Evolutionary conservation across 2,113 vertebrate genomes (phyloP), one percentile per base, ranked within the genome.

Genomic region (Balaenoptera acutorostrata): DNA sequence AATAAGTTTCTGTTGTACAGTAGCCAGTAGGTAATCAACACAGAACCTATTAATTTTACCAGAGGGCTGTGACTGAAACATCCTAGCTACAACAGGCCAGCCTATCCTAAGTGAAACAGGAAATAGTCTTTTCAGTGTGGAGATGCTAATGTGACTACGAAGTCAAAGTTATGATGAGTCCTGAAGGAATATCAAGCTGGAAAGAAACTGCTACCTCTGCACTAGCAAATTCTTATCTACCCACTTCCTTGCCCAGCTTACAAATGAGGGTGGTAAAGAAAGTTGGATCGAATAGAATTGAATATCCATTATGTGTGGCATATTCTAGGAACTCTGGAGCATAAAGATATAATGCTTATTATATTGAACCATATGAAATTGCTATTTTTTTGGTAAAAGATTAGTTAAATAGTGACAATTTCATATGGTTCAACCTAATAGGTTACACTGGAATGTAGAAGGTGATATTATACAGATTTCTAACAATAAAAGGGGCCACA

Each of bases 101-200:
- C 64, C 87, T 81, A 41, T 59, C 21, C 81, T 88, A 93, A 69
- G 64, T 91, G 66, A 95, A 83, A 39, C 63, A 94, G 71, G 82
- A 97, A 93, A 88, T 71, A 75, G 25, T 82, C 23, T 97, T 96
- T 93, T 93, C n/a, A 55, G 44, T 78, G 52, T 59, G 33, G 59
- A 93, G 83, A 36, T 91, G 64, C 31, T 96, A 88, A 81, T 93
- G 39, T 83, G 80, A 90, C 82, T 88, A 63, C 27, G 17, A 46
- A 75, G 72, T 20, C 27, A 52, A n/a, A 52, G 46, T 33, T 29
- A 85, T 17, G 59, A 44, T 80, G 41, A 82, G 36, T 72, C 49
- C 12, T 89, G 87, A 89, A 89, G 61, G 59, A 66, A 63, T 81
- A 61, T 69, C 55, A 96, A 69, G 57, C 31, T 66, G 46, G 31